Evolutionary conservation across 2,113 vertebrate genomes (phyloP).

Genomic region (Apodemus sylvaticus): DNA sequence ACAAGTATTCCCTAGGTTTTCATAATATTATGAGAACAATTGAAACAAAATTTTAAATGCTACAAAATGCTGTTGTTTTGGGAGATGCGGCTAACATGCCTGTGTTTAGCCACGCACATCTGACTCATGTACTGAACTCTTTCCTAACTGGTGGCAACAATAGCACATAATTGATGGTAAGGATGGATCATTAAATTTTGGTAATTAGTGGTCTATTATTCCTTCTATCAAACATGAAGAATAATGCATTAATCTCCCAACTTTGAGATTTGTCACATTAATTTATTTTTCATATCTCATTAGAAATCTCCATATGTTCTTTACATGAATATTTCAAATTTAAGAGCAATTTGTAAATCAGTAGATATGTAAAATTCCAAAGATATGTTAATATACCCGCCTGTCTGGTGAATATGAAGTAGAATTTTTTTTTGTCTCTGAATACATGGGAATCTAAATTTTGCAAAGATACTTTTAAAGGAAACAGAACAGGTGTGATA

Average conservation of each 20-base stretch:
- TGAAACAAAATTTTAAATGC: slow-evolving; percentile 21
- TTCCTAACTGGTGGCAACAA: neutral
- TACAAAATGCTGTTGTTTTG: neutral
- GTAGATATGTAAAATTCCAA: neutral
- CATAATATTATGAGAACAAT: neutral
- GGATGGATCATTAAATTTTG: slow-evolving; percentile 63
- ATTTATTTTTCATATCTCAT: slow-evolving; percentile 52
- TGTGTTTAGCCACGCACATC: neutral
- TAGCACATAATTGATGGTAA: slow-evolving; percentile 24
- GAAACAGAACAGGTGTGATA: neutral
- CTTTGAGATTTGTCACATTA: slow-evolving; percentile 44
- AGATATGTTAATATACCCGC: neutral
- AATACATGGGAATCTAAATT: neutral
- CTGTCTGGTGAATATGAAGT: neutral
- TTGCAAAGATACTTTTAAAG: neutral
- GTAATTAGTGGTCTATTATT: slow-evolving; percentile 64
- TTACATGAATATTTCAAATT: slow-evolving; percentile 18
- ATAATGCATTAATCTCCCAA: slow-evolving; percentile 51
- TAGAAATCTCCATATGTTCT: slow-evolving; percentile 8
- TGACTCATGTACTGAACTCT: neutral
- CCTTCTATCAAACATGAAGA: slow-evolving; percentile 35
- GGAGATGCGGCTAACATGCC: neutral
- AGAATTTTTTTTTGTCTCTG: neutral
- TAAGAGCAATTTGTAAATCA: slow-evolving; percentile 3
- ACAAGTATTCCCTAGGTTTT: neutral